phyloP scores from a whole-genome alignment of 1,140 invertebrate species.

The Lepidurus couesii region DNA sequence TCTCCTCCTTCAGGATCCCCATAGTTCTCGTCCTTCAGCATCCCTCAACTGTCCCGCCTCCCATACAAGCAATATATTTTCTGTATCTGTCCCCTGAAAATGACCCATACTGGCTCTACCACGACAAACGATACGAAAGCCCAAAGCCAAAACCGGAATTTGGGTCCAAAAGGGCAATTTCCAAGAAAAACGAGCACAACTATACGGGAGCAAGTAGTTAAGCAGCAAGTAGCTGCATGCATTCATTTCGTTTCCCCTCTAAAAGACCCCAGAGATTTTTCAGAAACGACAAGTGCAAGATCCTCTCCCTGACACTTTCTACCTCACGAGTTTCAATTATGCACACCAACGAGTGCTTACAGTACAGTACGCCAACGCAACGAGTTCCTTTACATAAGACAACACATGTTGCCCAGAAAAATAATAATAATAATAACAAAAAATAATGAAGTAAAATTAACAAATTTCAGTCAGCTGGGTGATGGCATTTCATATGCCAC shows the following conservation, averaged over 20 bases:
- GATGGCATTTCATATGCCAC: not conserved
- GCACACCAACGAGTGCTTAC: not conserved
- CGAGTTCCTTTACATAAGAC: not conserved
- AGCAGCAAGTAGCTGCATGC: no score
- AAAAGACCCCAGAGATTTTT: no score
- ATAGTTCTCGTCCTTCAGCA: no score
- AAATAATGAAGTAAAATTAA: not conserved
- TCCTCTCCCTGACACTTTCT: not conserved
- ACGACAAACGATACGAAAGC: not conserved
- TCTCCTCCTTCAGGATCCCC: no score
- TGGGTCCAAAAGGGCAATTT: not conserved
- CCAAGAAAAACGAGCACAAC: not conserved
- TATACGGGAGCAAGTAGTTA: not conserved
- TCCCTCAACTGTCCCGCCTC: no score
- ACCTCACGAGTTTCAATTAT: not conserved
- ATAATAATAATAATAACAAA: not conserved
- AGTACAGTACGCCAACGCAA: not conserved
- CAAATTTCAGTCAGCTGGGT: not conserved
- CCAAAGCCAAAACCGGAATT: not conserved
- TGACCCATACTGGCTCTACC: not conserved
- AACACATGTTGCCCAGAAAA: not conserved
- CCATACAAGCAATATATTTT: no score
- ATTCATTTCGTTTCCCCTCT: no score
- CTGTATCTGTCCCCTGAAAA: no score
- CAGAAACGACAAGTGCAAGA: no score